Evolutionary conservation across 2,888 invertebrate species (phyloP).

Genomic region (Oithona nana): DNA sequence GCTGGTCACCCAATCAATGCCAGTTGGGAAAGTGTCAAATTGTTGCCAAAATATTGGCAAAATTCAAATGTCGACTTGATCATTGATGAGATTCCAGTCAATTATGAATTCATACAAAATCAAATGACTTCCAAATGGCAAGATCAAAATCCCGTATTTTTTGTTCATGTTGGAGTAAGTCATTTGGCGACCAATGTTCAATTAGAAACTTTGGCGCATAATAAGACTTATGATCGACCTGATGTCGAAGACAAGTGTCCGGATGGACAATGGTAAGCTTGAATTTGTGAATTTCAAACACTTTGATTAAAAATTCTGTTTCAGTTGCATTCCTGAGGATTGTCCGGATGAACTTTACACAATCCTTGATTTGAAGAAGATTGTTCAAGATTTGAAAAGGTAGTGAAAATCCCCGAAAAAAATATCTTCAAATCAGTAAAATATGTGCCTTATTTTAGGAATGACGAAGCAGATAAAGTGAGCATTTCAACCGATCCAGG

Average conservation of each 20-base stretch:
- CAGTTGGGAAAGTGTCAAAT: background rate
- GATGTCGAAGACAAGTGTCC: background rate
- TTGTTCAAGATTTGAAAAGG: too few relatives aligned
- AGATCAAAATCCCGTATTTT: background rate
- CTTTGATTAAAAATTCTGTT: too few relatives aligned
- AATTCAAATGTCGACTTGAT: constrained; percentile 48
- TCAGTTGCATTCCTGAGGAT: too few relatives aligned
- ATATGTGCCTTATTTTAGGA: too few relatives aligned
- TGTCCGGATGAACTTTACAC: too few relatives aligned
- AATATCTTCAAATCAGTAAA: too few relatives aligned
- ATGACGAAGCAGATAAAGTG: background rate
- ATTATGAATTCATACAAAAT: background rate
- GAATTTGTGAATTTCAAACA: too few relatives aligned
- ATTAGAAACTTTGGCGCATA: background rate
- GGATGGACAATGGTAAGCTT: too few relatives aligned
- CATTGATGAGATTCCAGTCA: constrained; percentile 45
- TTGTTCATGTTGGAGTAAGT: background rate
- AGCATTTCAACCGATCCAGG: constrained; percentile 6
- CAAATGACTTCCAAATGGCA: background rate
- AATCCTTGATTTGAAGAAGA: too few relatives aligned
- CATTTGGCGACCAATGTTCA: background rate
- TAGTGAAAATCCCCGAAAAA: too few relatives aligned
- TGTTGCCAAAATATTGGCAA: background rate
- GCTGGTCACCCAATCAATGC: background rate
- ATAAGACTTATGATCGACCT: background rate